These are phyloP conservation scores for Osmoderma eremita DNA, from an alignment of 2,888 invertebrate species.

Conservation along the genomic window DNA sequence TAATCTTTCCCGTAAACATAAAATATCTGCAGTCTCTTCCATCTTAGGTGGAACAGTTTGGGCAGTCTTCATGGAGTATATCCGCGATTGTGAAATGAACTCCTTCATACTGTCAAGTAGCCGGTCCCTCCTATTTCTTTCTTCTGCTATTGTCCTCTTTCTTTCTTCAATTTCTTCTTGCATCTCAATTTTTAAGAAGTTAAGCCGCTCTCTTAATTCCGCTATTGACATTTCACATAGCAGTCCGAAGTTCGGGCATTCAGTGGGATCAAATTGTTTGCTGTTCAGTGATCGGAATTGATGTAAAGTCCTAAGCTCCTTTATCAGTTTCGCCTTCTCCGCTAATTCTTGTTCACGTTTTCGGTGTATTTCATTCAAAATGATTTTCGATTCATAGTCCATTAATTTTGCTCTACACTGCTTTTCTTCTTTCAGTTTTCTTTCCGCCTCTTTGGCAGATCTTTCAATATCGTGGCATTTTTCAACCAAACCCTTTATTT, in stretches of 20 bases:
- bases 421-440: constrained; percentile 67
- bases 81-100: constrained; percentile 61
- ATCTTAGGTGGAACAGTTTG: constrained; percentile 49
- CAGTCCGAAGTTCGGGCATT: constrained; percentile 69
- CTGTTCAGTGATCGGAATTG: constrained; percentile 56
- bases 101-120: constrained; percentile 65
- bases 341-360: constrained; percentile 59
- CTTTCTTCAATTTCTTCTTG: constrained; percentile 68
- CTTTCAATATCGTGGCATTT: constrained; percentile 63
- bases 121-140: constrained; percentile 64
- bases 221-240: constrained; percentile 74
- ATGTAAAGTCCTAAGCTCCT: constrained; percentile 61
- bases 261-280: constrained; percentile 68
- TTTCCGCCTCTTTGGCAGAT: constrained; percentile 66
- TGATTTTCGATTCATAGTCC: constrained; percentile 65
- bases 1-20: constrained; percentile 64
- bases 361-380: constrained; percentile 54
- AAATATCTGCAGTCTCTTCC: constrained; percentile 63
- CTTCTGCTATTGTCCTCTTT: constrained; percentile 62
- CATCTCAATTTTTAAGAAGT: constrained; percentile 65
- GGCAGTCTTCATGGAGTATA: constrained; percentile 54
- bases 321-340: constrained; percentile 61
- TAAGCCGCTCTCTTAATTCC: constrained; percentile 69
- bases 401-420: constrained; percentile 64
- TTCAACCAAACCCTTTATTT: constrained; percentile 65